phyloP scores from a whole-genome alignment of 2,113 vertebrate species.

The Lepidothrix coronata region DNA sequence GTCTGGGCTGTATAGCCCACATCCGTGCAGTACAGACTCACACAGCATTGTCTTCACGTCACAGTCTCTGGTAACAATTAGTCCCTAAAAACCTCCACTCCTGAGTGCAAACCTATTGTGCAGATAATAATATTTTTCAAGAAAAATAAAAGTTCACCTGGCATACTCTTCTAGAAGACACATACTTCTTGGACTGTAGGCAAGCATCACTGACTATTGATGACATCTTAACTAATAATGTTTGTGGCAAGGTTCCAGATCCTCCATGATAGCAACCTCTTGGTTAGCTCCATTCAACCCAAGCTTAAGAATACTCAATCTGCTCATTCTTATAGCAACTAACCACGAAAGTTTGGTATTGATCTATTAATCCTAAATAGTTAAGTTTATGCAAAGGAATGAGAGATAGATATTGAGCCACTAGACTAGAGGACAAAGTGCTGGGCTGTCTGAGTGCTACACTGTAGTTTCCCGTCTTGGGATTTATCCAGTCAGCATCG shows the following conservation, averaged over 20 bases:
- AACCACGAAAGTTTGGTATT: not conserved
- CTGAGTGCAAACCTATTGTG: not conserved
- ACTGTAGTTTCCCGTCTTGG: not conserved
- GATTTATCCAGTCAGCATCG: not conserved
- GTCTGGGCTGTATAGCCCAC: not conserved
- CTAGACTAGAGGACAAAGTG: not conserved
- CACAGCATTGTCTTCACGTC: not conserved
- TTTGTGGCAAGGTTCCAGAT: not conserved
- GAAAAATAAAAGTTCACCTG: not conserved
- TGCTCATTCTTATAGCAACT: not conserved
- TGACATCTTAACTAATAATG: not conserved
- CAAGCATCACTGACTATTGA: not conserved
- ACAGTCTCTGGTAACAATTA: not conserved
- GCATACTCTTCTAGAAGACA: not conserved
- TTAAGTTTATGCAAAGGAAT: not conserved
- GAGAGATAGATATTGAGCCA: not conserved
- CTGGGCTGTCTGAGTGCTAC: rapidly evolving
- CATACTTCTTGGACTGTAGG: not conserved
- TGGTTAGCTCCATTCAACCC: not conserved
- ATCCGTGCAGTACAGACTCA: not conserved
- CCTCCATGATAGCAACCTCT: not conserved
- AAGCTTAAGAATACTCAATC: not conserved
- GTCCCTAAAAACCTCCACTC: not conserved
- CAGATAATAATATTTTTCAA: not conserved
- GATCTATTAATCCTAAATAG: not conserved